Conservation (phyloP, 2,113 vertebrate genomes). For the Chascanopsetta lugubris region DNA sequence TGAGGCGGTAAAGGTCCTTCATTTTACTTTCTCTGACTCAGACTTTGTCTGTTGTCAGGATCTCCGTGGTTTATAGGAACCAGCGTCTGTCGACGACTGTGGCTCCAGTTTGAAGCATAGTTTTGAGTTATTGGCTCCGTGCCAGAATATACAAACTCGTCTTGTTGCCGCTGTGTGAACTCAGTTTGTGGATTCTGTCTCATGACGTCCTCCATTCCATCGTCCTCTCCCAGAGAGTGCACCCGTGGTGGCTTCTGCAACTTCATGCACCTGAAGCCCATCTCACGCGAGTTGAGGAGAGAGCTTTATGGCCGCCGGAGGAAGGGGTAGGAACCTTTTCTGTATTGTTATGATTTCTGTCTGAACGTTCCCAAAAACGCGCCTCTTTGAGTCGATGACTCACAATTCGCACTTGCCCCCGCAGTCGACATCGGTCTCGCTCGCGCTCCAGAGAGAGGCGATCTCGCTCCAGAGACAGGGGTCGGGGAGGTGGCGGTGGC, state of each 20-base stretch:
- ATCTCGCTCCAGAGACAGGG: constrained; percentile 90
- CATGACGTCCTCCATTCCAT: not conserved
- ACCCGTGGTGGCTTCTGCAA: constrained; percentile 98
- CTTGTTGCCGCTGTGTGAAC: not conserved
- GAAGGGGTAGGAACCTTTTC: constrained; percentile 85
- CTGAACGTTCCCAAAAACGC: too few species aligned
- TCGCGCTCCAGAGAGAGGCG: constrained; percentile 92
- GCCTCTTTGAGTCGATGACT: too few species aligned
- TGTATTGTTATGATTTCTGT: not conserved
- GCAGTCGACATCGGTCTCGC: constrained; percentile 86
- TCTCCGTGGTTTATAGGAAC: too few species aligned
- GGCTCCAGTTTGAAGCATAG: not conserved
- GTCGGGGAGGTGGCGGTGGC: constrained; percentile 53
- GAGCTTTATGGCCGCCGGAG: constrained; percentile 94
- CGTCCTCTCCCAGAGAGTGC: constrained; percentile 85
- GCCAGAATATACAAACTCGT: not conserved
- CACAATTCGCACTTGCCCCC: not conserved
- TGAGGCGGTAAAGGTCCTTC: too few species aligned
- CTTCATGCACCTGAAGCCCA: constrained; percentile 99
- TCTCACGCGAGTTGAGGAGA: constrained; percentile 93
- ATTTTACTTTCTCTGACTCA: too few species aligned
- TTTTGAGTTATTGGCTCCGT: not conserved
- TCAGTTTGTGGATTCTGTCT: not conserved
- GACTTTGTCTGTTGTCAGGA: not conserved
- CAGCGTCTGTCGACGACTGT: not conserved